phyloP scores from a whole-genome alignment of 2,113 vertebrate species.

The Baryphthengus martii region DNA sequence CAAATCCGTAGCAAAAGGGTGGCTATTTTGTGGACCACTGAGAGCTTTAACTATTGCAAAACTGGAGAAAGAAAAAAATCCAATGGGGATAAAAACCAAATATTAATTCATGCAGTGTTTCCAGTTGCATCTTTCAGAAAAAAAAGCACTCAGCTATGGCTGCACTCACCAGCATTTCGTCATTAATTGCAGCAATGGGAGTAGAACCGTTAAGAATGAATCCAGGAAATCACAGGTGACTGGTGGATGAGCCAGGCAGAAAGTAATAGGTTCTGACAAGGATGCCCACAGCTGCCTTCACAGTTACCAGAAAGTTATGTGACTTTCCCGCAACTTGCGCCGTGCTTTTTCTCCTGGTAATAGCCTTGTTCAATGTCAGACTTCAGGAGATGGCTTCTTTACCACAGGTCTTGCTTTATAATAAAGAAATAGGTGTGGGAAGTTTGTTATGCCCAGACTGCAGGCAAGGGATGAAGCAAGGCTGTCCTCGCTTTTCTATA shows the following conservation, averaged over 20 bases:
- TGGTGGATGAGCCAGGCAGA: background rate
- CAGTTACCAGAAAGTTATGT: background rate
- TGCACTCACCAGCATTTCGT: background rate
- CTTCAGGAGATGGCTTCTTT: background rate
- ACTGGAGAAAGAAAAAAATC: background rate
- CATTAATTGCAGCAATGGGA: rapidly evolving
- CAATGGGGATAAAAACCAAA: background rate
- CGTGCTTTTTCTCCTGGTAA: background rate
- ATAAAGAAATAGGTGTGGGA: background rate
- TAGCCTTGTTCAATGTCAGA: background rate
- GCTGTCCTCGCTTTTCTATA: background rate
- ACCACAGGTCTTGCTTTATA: background rate
- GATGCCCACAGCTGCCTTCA: background rate
- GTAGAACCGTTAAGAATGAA: background rate
- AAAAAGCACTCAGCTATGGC: background rate
- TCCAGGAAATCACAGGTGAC: background rate
- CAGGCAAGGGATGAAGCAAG: background rate
- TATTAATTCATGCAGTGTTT: background rate
- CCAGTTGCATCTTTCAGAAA: background rate
- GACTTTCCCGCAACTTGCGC: background rate
- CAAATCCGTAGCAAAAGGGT: background rate
- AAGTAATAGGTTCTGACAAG: background rate
- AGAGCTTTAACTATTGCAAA: background rate
- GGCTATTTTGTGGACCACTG: background rate
- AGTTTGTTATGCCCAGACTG: background rate